Percentiles rank a stretch among this genome's conserved stretches.
These are phyloP conservation scores for Mythimna lalbum DNA, from an alignment of 2,888 invertebrate genomes.

Conservation along the genomic window DNA sequence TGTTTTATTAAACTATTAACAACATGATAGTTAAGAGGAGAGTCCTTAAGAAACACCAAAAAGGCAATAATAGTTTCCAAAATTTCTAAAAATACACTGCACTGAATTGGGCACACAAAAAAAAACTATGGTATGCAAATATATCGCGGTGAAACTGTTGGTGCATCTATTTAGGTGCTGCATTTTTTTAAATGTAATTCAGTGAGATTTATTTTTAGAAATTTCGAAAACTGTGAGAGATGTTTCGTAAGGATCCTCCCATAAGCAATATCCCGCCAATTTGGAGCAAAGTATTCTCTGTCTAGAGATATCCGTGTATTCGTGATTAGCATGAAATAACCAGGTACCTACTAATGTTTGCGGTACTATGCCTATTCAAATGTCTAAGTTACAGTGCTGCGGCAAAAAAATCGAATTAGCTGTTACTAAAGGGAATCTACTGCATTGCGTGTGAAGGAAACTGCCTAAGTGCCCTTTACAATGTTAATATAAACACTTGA, in stretches of 20 bases:
- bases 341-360: conserved; percentile 4
- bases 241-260: too few species aligned
- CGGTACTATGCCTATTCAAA: conserved; percentile 18
- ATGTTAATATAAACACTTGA: conserved; percentile 56
- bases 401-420: conserved; percentile 55
- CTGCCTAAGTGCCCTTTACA: conserved; percentile 52
- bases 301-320: background rate
- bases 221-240: too few species aligned
- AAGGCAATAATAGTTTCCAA: too few species aligned
- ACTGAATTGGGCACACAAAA: too few species aligned
- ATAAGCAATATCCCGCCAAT: conserved; percentile 10
- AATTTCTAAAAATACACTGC: too few species aligned
- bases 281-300: background rate
- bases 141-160: too few species aligned
- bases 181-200: too few species aligned
- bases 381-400: conserved; percentile 27
- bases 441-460: conserved; percentile 62
- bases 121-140: too few species aligned
- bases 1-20: conserved; percentile 14
- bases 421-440: conserved; percentile 66
- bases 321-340: conserved; percentile 4
- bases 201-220: too few species aligned
- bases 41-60: too few species aligned
- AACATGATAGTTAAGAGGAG: conserved; percentile 3
- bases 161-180: too few species aligned